Conservation (phyloP, 2,113 vertebrate species). For the Trichechus manatus region DNA sequence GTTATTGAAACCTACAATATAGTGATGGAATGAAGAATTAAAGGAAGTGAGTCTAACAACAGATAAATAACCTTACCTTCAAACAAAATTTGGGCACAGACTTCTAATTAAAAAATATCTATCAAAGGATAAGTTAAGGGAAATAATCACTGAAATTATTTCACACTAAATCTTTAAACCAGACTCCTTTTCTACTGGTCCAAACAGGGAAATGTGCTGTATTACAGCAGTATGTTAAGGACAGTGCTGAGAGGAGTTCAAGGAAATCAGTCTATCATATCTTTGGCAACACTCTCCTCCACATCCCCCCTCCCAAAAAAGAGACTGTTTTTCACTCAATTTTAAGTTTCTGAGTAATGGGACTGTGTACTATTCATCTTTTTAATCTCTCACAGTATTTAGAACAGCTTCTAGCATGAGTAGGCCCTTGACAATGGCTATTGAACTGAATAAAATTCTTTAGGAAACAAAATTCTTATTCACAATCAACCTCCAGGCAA, state of each 20-base stretch:
- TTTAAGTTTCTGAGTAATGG: slow-evolving; percentile 29
- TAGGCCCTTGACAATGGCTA: slow-evolving; percentile 18
- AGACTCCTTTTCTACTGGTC: neutral
- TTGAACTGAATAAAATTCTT: slow-evolving; percentile 61
- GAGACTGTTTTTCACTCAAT: slow-evolving; percentile 18
- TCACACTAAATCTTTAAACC: slow-evolving; percentile 38
- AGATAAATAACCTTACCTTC: slow-evolving; percentile 12
- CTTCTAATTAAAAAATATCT: neutral
- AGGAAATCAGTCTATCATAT: neutral
- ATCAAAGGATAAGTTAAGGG: neutral
- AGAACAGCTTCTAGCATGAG: slow-evolving; percentile 43
- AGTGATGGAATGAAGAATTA: neutral
- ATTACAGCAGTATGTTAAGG: neutral
- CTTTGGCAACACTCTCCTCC: neutral
- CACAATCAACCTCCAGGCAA: neutral
- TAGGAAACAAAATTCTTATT: slow-evolving; percentile 53
- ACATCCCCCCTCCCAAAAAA: neutral
- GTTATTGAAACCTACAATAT: neutral
- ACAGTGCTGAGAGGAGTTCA: slow-evolving; percentile 16
- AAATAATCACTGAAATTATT: slow-evolving; percentile 35
- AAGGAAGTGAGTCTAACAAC: neutral
- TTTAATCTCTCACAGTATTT: slow-evolving; percentile 28
- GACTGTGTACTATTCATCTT: slow-evolving; percentile 27
- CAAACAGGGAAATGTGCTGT: neutral
- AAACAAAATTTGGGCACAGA: neutral